Base-by-base conservation (phyloP, 2,113 vertebrate genomes). In the Etia nguti region DNA sequence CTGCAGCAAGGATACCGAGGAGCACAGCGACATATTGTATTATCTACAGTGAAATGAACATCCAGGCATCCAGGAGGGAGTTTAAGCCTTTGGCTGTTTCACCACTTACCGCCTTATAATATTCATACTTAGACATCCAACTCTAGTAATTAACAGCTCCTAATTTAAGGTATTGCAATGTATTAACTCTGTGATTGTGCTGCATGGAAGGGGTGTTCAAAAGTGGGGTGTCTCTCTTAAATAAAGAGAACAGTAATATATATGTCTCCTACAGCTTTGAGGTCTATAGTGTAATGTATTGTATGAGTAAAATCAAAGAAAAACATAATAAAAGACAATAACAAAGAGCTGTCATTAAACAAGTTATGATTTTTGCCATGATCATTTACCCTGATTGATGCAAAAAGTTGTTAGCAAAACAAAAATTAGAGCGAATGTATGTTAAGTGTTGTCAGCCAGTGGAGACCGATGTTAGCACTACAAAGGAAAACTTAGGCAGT, bases 1-100 rank as follows among this genome's bases (percentile, higher is more conserved):
- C 89, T 65, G 88, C 77, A 88, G 90, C 89, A 73, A 86, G 48
- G 54, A 88, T 65, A 79, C 24, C 6, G 10, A 85, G 79, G 38
- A 57, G 56, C 56, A n/a, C 86, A 29, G 88, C 11, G 1, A 84
- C 86, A 83, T 82, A 57, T 81, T 80, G 79, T 56, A 12, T 85
- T 81, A 91, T 86, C 81, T 81, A 24, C 55, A 52, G 43, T 7
- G 5, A 87, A 80, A 88, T 60, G 29, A 59, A 77, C 43, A 31
- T 31, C 62, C 11, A 56, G 60, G 70, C 36, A 31, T 38, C 77
- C 16, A 1, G 73, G 46, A 52, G 52, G 43, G 4, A 20, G 18
- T 43, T 62, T 12, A 4, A 54, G 84, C 80, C 43, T 38, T 43
- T 20, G 75, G 87, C 83, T 29, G 34, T 77, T 84, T 73, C n/a